Base-by-base conservation (phyloP, 2,113 vertebrate genomes). In the Pantherophis guttatus region DNA sequence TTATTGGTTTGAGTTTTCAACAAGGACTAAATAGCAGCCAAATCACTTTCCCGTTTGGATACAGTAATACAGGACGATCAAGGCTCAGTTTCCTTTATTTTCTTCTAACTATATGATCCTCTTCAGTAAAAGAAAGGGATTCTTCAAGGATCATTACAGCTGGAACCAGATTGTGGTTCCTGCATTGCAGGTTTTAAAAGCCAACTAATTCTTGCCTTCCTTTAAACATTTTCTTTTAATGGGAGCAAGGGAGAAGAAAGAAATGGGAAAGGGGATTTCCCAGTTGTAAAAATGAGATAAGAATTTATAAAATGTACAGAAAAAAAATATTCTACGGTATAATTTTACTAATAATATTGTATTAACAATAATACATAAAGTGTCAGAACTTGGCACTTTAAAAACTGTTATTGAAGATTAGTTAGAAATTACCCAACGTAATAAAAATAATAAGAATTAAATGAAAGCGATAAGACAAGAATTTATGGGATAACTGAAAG, bases 1-100 rank as follows among this genome's bases (percentile, higher is more conserved):
- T 7, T 1, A 12, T 85, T 91, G 65, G 26, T 2, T 23, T 52
- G 89, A 75, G 53, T 52, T 95, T 96, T 94, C 55, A 8, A 62
- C 24, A 87, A 1, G 23, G 2, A 90, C 2, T 11, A 23, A 91
- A 29, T 6, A 15, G 33, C 0, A 52, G 91, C 0, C 0, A 13
- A 48, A 90, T 52, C 92, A 21, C 15, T 86, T 93, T 53, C 48
- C 93, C 33, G 90, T 75, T 55, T 59, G 81, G 88, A 12, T 92
- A 62, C 1, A 55, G 44, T 55, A 89, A 44, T 29, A 91, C 5
- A 1, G 15, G 19, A n/a, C 1, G 65, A 29, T 54, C 50, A 29
- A 13, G 62, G 19, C n/a, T 33, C 58, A 92, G 39, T 1, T n/a
- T 17, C 9, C 1, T 8, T n/a, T 21, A 1, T 59, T 54, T 8